phyloP scores from a whole-genome alignment of 1,140 invertebrate species.

The Bombus confusus region DNA sequence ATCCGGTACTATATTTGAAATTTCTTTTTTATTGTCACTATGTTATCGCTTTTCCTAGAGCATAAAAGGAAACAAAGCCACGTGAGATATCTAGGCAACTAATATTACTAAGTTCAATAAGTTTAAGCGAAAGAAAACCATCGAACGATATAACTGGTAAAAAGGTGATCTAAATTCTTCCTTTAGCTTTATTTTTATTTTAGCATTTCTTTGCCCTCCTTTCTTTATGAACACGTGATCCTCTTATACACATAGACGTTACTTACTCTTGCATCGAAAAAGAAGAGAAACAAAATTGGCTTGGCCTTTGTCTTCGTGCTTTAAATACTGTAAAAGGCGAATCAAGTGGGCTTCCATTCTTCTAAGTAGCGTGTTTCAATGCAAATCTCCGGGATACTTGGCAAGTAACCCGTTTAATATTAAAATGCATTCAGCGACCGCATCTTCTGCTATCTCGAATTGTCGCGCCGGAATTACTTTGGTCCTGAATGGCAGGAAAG shows the following conservation, averaged over 20 bases:
- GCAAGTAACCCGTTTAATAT: conserved; percentile 31
- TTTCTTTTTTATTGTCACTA: background rate
- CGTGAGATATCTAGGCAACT: too few relatives aligned
- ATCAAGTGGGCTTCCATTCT: background rate
- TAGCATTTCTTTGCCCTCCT: background rate
- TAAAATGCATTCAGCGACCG: conserved; percentile 38
- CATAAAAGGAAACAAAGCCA: background rate
- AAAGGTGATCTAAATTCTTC: background rate
- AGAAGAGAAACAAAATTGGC: background rate
- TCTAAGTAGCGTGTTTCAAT: conserved; percentile 20
- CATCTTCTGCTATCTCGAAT: conserved; percentile 13
- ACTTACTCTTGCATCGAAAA: too few relatives aligned
- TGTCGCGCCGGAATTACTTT: conserved; percentile 5
- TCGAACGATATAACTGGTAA: background rate
- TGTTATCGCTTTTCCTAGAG: background rate
- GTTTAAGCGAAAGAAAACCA: background rate
- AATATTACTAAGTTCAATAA: too few relatives aligned
- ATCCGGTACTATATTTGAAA: background rate
- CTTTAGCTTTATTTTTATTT: too few relatives aligned
- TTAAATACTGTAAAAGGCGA: conserved; percentile 12
- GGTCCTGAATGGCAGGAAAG: background rate
- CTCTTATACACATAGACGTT: background rate
- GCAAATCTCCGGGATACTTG: conserved; percentile 22
- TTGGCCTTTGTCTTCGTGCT: background rate
- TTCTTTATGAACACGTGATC: background rate